These are phyloP conservation scores for Embiotoca jacksoni DNA, from an alignment of 2,113 vertebrate genomes.

Conservation along the genomic window DNA sequence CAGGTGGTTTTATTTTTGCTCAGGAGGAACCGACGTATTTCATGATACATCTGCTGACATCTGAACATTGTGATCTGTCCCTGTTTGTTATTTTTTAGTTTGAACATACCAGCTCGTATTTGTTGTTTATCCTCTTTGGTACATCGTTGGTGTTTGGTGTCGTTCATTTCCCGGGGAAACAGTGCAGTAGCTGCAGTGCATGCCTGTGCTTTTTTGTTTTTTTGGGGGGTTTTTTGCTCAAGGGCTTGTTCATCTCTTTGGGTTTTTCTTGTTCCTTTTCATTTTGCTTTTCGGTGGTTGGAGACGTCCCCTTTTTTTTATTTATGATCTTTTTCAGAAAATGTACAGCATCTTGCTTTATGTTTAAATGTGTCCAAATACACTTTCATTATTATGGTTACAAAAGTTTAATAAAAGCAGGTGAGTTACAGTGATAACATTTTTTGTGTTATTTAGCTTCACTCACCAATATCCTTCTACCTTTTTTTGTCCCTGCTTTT, in stretches of 20 bases:
- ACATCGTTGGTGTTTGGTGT: not conserved
- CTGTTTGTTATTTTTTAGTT: not conserved
- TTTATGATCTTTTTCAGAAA: not conserved
- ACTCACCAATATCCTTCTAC: not conserved
- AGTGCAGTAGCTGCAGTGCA: not conserved
- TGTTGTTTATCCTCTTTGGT: constrained; percentile 8
- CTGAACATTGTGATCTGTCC: not conserved
- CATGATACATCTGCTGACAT: not conserved
- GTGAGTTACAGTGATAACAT: constrained; percentile 37
- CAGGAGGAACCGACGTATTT: not conserved
- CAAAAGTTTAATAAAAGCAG: not conserved
- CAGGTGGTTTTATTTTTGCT: not conserved
- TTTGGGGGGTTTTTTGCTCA: not conserved
- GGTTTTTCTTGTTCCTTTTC: constrained; percentile 22
- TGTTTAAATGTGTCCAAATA: not conserved
- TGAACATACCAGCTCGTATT: not conserved
- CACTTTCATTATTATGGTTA: not conserved
- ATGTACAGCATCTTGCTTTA: not conserved
- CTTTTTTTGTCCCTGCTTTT: not conserved
- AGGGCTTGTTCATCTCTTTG: not conserved
- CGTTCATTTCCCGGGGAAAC: not conserved
- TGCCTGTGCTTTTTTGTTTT: constrained; percentile 15
- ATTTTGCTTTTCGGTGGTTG: constrained; percentile 29
- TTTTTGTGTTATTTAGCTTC: not conserved
- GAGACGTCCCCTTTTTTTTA: not conserved